These are phyloP conservation scores for Aplidium turbinatum DNA, from an alignment of 23 tunicate species.

Conservation along the genomic window DNA sequence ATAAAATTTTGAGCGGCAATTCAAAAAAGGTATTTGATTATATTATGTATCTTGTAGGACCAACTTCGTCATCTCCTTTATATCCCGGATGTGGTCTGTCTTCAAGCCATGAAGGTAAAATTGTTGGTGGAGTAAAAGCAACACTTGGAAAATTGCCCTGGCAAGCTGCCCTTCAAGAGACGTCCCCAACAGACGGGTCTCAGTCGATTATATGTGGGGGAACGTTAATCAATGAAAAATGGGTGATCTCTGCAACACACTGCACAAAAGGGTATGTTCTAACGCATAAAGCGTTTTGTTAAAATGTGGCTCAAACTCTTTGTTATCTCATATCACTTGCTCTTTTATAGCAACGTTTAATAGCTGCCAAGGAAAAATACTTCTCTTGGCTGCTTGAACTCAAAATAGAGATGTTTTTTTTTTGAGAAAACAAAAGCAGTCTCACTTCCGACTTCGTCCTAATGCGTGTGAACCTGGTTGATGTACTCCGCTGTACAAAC, in stretches of 20 bases:
- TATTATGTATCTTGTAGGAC: no score
- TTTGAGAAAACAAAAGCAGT: conserved; percentile 14
- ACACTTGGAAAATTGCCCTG: conserved; percentile 8
- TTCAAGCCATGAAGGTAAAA: no score
- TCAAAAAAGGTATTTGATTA: no score
- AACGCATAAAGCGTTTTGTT: background rate
- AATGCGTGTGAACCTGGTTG: background rate
- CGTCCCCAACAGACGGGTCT: background rate
- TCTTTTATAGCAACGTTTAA: background rate
- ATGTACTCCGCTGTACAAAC: background rate
- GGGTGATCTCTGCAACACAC: conserved; percentile 14
- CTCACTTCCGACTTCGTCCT: background rate
- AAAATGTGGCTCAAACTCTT: background rate
- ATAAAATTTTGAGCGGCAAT: no score
- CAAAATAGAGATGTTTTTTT: conserved; percentile 11
- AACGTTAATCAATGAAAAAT: conserved; percentile 6
- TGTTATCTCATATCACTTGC: background rate
- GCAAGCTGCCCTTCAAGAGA: background rate
- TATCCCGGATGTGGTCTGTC: no score
- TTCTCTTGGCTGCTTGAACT: conserved; percentile 27
- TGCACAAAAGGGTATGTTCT: background rate
- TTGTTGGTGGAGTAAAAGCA: background rate
- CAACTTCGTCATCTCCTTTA: no score
- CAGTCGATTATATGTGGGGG: background rate
- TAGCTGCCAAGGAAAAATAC: conserved; percentile 10